Evolutionary conservation across 1,140 invertebrate species (phyloP), one percentile per base, ranked within the genome.

Genomic region (Cyphomyrmex costatus): DNA sequence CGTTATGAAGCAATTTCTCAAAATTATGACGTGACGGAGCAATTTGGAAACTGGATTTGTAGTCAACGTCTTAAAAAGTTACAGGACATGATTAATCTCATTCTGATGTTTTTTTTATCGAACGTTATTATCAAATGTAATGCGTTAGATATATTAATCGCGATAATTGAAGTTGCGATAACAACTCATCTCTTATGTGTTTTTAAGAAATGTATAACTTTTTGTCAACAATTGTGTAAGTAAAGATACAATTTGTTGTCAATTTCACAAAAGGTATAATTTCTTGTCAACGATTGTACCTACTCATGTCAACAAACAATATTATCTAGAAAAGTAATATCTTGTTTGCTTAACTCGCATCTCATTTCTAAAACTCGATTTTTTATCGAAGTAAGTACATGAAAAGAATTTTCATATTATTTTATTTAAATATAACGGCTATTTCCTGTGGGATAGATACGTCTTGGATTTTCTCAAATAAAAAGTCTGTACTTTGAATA

Each of bases 381-480:
- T 56, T 80, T 70, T 14, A 33, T 30, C 6, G 3, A 42, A 24
- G 8, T n/a, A n/a, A n/a, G n/a, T n/a, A n/a, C n/a, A n/a, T n/a
- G n/a, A n/a, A n/a, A n/a, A n/a, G n/a, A n/a, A n/a, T n/a, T n/a
- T n/a, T n/a, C n/a, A n/a, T n/a, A 1, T 2, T 6, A 30, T 58
- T 71, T 71, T 70, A 36, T 70, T 71, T 70, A 70, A 70, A 80
- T 66, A 14, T 36, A 56, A 56, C 63, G 5, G 30, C 24, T 27
- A 36, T 1, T 49, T 12, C 24, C 2, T 2, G 24, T 58, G 63
- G n/a, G 19, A 66, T 65, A 36, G 30, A 68, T 12, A 4, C 19
- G 33, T 24, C 19, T 42, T 42, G 12, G 21, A 71, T 30, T 74
- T 74, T 60, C 8, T n/a, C n/a, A 10, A 16, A 19, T 16, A 6